phyloP scores from a whole-genome alignment of 2,797 vertebrate species.

The Limnodromus scolopaceus region DNA sequence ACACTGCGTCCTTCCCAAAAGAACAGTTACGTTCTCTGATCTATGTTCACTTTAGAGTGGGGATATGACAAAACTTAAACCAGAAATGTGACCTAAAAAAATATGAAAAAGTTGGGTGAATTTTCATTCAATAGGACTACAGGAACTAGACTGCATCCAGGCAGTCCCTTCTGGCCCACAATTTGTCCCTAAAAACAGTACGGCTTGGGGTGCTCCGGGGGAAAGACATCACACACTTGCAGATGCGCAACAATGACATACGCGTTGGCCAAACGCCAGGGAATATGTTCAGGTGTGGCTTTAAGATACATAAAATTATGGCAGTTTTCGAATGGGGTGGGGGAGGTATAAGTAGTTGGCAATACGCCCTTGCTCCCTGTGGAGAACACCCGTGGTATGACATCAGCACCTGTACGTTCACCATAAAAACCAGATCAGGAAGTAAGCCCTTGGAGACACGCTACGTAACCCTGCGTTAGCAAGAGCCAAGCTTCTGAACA shows the following conservation, averaged over 20 bases:
- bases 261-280: background rate
- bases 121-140: background rate
- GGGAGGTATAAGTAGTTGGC: background rate
- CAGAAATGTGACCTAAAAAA: background rate
- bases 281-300: background rate
- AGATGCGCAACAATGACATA: background rate
- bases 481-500: background rate
- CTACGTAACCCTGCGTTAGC: background rate
- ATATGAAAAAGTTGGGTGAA: background rate
- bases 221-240: background rate
- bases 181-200: background rate
- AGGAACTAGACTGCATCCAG: background rate
- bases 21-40: background rate
- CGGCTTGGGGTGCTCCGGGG: background rate
- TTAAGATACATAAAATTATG: background rate
- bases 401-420: background rate
- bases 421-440: background rate
- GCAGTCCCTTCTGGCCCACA: background rate
- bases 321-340: background rate
- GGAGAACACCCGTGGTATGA: background rate
- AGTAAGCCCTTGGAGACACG: background rate
- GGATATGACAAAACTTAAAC: background rate
- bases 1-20: background rate
- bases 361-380: background rate
- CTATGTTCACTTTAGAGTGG: background rate